phyloP scores from a whole-genome alignment of 2,888 invertebrate species.

The Sphaerophoria taeniata region DNA sequence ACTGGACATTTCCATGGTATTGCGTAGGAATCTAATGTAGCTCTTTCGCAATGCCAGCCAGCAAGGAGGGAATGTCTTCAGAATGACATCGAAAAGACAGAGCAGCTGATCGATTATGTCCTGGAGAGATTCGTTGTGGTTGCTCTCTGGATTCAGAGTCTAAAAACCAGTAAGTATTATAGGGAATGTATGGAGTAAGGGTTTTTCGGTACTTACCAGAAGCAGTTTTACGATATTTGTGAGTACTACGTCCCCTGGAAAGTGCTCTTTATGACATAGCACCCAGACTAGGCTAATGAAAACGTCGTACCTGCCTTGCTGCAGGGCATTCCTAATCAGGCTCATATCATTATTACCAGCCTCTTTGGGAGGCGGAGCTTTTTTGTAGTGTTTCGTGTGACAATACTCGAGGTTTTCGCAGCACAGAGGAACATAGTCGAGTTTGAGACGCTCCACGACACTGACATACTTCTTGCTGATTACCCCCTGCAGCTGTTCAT shows the following conservation, averaged over 20 bases:
- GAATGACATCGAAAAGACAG: slow-evolving; percentile 77
- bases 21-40: slow-evolving; percentile 77
- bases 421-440: slow-evolving; percentile 78
- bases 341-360: slow-evolving; percentile 76
- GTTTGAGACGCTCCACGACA: slow-evolving; percentile 78
- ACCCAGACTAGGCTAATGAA: slow-evolving; percentile 78
- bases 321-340: slow-evolving; percentile 76
- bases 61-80: slow-evolving; percentile 81
- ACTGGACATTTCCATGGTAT: slow-evolving; percentile 75
- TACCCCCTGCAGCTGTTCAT: slow-evolving; percentile 77
- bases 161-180: slow-evolving; percentile 43
- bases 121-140: slow-evolving; percentile 66
- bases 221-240: slow-evolving; percentile 79
- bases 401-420: slow-evolving; percentile 79
- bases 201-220: slow-evolving; percentile 77
- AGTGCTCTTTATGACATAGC: slow-evolving; percentile 79
- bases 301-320: slow-evolving; percentile 78
- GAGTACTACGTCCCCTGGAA: slow-evolving; percentile 79
- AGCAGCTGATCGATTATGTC: slow-evolving; percentile 76
- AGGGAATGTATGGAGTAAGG: not conserved
- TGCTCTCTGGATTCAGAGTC: slow-evolving; percentile 75
- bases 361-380: slow-evolving; percentile 77
- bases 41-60: slow-evolving; percentile 79
- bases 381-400: slow-evolving; percentile 78
- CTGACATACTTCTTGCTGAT: slow-evolving; percentile 80